Evolutionary conservation across 2,113 vertebrate genomes (phyloP), one percentile per base, ranked within the genome.

Genomic region (Pipra filicauda): DNA sequence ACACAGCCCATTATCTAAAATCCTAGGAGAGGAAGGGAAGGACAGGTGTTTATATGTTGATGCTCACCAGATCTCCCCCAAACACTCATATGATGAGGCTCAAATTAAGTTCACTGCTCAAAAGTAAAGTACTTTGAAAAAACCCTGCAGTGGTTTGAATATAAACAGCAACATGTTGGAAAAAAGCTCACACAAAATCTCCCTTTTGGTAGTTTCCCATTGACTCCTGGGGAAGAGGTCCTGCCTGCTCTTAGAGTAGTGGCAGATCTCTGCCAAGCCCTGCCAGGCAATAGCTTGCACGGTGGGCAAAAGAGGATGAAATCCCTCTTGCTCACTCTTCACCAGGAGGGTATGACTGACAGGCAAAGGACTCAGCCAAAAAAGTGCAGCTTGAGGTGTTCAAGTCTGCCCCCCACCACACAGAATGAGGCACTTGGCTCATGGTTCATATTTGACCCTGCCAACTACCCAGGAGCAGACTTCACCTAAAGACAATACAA

Each of bases 1-100:
- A 99, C 99, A 99, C 99, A 99, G 99, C 99, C 99, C 99, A 99
- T 99, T 99, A 98, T 99, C 98, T 99, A 98, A 97, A 98, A 97
- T 98, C 98, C 99, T 99, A 97, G 37, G 54, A 35, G 65, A 57
- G 33, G 78, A 70, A 97, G 41, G 80, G 91, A 87, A 90, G 44
- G 51, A 73, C 30, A 84, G n/a, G 17, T 67, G 15, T 43, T 95
- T 41, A 23, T 23, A 51, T 0, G 2, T 8, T 43, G 51, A 49
- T 46, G 44, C 48, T 66, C 48, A 85, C 48, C 62, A 86, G 54
- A 85, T 67, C 35, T 86, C 30, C 33, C 26, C 18, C 49, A 72
- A 67, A 88, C 0, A 1, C 51, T 66, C 33, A 12, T 4, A 31
- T 5, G 41, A 88, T 0, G 4, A 89, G 69, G 39, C 64, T 59